phyloP scores from a whole-genome alignment of 2,888 invertebrate genomes.

The Eilema sororculum region DNA sequence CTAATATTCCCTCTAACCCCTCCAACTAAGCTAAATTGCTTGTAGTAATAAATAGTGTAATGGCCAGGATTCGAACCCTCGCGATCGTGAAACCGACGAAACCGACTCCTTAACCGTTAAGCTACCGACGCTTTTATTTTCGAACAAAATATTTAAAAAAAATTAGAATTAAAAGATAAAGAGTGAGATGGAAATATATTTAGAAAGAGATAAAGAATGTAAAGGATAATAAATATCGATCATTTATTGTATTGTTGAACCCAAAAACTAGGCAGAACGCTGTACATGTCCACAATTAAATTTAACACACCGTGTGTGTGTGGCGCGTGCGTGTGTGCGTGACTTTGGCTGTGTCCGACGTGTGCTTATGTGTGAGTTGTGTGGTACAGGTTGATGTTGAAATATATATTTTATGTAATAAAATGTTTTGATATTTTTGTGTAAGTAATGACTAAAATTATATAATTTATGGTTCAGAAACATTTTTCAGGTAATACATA shows the following conservation, averaged over 20 bases:
- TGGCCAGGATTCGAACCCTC: no score
- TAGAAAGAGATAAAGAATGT: neutral
- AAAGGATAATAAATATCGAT: constrained; percentile 2
- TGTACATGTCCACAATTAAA: constrained; percentile 67
- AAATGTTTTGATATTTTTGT: neutral
- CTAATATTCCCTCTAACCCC: no score
- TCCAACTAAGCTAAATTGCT: no score
- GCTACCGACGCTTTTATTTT: no score
- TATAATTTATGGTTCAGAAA: neutral
- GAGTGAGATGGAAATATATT: neutral
- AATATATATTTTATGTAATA: neutral
- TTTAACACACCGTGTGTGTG: constrained; percentile 51
- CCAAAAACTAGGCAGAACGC: constrained; percentile 39
- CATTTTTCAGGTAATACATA: neutral
- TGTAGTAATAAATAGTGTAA: no score
- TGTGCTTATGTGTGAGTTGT: constrained; percentile 14
- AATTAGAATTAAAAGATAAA: no score
- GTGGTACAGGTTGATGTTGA: constrained; percentile 35
- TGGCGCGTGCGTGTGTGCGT: constrained; percentile 7
- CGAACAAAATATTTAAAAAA: no score
- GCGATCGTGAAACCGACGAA: no score
- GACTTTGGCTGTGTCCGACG: constrained; percentile 30
- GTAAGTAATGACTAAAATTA: neutral
- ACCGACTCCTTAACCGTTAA: no score
- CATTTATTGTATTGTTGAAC: constrained; percentile 28